Percentiles rank a stretch among this genome's conserved stretches.
Evolutionary conservation across 2,888 invertebrate species (phyloP).

Genomic region (Magallana nippona): DNA sequence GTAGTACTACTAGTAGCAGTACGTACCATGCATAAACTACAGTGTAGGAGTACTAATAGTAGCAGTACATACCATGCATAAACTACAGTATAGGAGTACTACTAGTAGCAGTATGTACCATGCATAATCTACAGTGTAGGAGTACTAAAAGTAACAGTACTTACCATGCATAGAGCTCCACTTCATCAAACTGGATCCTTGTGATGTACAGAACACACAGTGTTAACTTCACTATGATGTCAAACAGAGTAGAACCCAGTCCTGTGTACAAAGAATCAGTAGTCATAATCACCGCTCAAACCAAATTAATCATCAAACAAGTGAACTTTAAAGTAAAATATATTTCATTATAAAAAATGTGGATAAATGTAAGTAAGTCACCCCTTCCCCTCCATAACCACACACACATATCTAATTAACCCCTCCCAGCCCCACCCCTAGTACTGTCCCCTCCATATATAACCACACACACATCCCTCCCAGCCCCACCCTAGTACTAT

Average conservation of each 20-base stretch:
- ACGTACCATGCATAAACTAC: conserved; percentile 73
- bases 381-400: background rate
- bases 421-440: background rate
- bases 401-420: background rate
- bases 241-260: conserved; percentile 97
- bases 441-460: too few relatives aligned
- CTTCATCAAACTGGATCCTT: conserved; percentile 94
- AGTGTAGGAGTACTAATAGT: background rate
- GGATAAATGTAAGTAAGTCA: too few relatives aligned
- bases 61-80: conserved; percentile 67
- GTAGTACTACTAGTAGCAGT: background rate
- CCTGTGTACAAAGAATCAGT: conserved; percentile 84
- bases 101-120: conserved; percentile 60
- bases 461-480: background rate
- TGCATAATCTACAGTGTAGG: conserved; percentile 60
- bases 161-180: conserved; percentile 79
- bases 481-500: background rate
- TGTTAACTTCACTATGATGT: conserved; percentile 96
- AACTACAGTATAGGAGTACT: too few relatives aligned
- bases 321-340: background rate
- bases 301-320: background rate
- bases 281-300: background rate
- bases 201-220: conserved; percentile 97
- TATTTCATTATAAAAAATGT: too few relatives aligned
- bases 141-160: conserved; percentile 23